Evolutionary conservation across 1,140 invertebrate genomes (phyloP), one percentile per base, ranked within the genome.

Genomic region (Diorhabda elongata): DNA sequence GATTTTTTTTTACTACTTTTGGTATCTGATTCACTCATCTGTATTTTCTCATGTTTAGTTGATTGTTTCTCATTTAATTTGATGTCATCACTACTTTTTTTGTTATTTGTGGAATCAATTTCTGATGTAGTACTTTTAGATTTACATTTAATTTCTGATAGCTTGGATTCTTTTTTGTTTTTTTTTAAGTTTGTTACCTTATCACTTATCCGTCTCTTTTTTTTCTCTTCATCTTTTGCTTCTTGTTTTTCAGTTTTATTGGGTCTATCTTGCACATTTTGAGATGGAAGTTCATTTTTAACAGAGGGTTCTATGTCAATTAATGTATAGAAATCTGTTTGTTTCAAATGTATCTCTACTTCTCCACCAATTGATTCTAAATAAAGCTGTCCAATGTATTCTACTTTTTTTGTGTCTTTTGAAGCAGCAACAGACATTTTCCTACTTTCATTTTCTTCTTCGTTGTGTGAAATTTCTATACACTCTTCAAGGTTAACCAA

Each of bases 311-410:
- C 26, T 7, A 67, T 60, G 41, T 67, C 65, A 11, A 67, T 7
- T 60, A 67, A 67, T n/a, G 42, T 60, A 9, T 11, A 59, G 7
- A 59, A 60, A 7, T 42, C 9, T 26, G 58, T 45, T 44, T 41
- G 42, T 60, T 60, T 44, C n/a, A 67, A 43, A 44, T 42, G 65
- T 4, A 67, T 42, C 11, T 60, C 58, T 8, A 67, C 58, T 60
- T 59, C 65, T 6, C 7, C 57, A 7, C 58, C 57, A 26, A 60
- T 11, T 44, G 1, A 52, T 45, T 67, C 65, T 7, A 67, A 41
- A 59, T 41, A 67, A 4, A 67, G 52, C 42, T 60, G 57, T 42
- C 65, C 65, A 45, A 67, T 59, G 5, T 58, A 60, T 5, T 8
- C 42, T 3, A 57, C 44, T 58, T 11, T 42, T 41, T 60, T 11